Percentiles rank a stretch among this genome's conserved stretches.
These are phyloP conservation scores for Aradophagus sp. DNA, from an alignment of 1,140 invertebrate genomes.

Conservation along the genomic window DNA sequence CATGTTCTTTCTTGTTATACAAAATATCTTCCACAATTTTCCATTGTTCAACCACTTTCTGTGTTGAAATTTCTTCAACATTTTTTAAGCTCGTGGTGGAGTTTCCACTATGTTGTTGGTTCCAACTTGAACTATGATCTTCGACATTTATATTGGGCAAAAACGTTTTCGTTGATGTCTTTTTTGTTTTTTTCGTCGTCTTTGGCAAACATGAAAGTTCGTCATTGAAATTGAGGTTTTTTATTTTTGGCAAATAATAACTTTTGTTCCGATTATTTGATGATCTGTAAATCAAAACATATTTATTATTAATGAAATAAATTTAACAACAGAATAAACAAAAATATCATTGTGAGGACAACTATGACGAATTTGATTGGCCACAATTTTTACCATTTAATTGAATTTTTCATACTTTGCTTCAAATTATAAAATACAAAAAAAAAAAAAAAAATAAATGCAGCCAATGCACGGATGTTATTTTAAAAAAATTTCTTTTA, in stretches of 20 bases:
- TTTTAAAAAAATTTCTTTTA: too few species aligned
- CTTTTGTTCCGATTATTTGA: conserved; percentile 26
- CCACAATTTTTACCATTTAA: too few species aligned
- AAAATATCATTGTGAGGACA: too few species aligned
- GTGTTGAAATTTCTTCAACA: conserved; percentile 61
- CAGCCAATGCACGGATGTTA: too few species aligned
- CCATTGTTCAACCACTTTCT: conserved; percentile 67
- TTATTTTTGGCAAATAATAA: conserved; percentile 24
- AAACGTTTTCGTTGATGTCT: conserved; percentile 2
- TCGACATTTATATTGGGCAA: conserved; percentile 13
- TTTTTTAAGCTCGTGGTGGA: conserved; percentile 65
- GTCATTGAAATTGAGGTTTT: conserved; percentile 10
- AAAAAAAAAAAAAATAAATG: too few species aligned
- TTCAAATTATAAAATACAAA: too few species aligned
- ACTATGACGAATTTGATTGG: too few species aligned
- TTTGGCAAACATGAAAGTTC: conserved; percentile 13
- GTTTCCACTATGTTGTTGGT: conserved; percentile 45
- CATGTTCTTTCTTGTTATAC: conserved; percentile 60
- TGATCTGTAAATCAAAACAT: conserved; percentile 12
- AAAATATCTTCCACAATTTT: conserved; percentile 63
- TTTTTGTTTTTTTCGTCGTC: conserved; percentile 12
- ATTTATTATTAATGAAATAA: conserved; percentile 1
- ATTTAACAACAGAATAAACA: background rate
- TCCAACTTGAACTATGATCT: conserved; percentile 50
- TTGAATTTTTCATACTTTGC: too few species aligned